Evolutionary conservation across 2,113 vertebrate genomes (phyloP).

Genomic region (Rattus rattus): DNA sequence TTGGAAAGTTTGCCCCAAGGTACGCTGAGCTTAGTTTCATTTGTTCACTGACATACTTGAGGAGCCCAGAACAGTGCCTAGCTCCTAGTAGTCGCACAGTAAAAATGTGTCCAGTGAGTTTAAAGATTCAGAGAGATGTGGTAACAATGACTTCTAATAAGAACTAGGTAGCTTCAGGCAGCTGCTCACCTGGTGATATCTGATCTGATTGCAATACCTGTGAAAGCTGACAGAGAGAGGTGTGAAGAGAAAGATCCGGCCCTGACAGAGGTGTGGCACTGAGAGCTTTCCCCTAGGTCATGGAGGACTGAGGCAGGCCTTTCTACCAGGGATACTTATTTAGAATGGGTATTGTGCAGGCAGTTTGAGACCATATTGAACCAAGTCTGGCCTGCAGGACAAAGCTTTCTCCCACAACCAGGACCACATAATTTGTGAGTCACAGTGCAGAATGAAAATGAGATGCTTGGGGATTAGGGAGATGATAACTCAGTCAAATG

Average conservation of each 20-base stretch:
- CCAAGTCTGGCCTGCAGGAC: not conserved
- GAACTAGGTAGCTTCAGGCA: not conserved
- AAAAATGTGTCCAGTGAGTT: not conserved
- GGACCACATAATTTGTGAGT: not conserved
- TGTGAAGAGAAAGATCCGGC: no score
- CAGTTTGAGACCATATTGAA: slow-evolving; percentile 14
- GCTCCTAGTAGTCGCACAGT: not conserved
- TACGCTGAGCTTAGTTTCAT: not conserved
- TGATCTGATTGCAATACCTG: not conserved
- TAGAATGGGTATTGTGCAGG: not conserved
- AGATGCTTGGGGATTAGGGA: not conserved
- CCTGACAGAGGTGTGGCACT: not conserved
- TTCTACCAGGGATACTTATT: not conserved
- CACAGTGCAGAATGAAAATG: not conserved
- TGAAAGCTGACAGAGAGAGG: not conserved
- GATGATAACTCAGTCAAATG: not conserved
- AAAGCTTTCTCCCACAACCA: not conserved
- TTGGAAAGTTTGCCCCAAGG: no score
- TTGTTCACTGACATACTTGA: not conserved
- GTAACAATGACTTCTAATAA: not conserved
- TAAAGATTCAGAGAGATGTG: not conserved
- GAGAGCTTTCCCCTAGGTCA: not conserved
- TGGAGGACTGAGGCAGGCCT: not conserved
- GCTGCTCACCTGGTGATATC: not conserved
- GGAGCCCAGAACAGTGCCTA: not conserved